Evolutionary conservation across 2,797 vertebrate genomes (phyloP), one percentile per base, ranked within the genome.

Genomic region (Gephyroberyx darwinii): DNA sequence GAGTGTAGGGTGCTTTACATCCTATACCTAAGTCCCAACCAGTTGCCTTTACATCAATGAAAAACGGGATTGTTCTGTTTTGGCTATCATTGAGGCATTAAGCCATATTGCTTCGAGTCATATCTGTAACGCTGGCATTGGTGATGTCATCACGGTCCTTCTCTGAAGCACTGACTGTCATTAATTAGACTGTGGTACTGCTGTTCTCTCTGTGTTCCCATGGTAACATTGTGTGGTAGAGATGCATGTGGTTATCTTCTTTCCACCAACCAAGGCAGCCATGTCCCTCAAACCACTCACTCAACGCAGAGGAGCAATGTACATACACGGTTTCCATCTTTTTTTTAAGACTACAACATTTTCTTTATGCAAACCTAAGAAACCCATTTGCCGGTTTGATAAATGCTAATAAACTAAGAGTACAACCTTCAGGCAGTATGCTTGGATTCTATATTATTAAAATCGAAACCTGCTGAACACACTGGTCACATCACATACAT

Each of bases 171-270:
- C 85, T 80, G 86, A 75, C 89, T 90, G 84, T 85, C 88, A 88
- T 92, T 91, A 92, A 92, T 92, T 91, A 91, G 81, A 90, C 84
- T 75, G 80, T 84, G 88, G 78, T 81, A 84, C 81, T 86, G 88
- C 89, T 88, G 90, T 90, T 90, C 88, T 26, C 76, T 88, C 86
- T 77, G 84, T 85, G 91, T 93, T 93, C 78, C 92, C 91, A 93
- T 94, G 91, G 92, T 87, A 91, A 94, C 92, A 76, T 79, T 86
- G 83, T 83, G 77, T 84, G 78, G 87, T 87, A 85, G 70, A 64
- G 54, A 59, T 71, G 54, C 54, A 54, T 80, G 19, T 57, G 41
- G 43, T 75, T 54, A 16, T 92, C 84, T 88, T 75, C 82, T 84
- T 80, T 72, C 83, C 72, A 69, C 77, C 56, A 86, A 35, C 72